phyloP scores from a whole-genome alignment of 2,797 vertebrate genomes.

The Enteromius afrohamiltoni region DNA sequence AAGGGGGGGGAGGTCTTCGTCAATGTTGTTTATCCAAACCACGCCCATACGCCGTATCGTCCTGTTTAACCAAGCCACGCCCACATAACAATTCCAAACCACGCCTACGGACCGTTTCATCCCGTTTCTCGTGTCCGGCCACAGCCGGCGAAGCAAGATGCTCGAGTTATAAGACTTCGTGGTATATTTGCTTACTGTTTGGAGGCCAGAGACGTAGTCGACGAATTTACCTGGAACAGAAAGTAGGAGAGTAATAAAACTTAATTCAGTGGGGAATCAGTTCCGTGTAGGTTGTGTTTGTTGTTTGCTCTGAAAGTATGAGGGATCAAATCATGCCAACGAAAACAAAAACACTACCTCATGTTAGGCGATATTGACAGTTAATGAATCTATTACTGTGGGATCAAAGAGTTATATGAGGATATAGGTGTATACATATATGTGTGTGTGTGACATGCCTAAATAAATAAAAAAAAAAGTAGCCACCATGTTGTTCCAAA shows the following conservation, averaged over 20 bases:
- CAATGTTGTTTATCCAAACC: constrained; percentile 26
- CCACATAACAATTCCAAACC: neutral
- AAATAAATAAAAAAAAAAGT: neutral
- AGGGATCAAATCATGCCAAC: neutral
- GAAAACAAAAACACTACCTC: neutral
- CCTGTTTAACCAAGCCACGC: constrained; percentile 35
- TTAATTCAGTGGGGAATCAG: neutral
- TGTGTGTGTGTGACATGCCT: neutral
- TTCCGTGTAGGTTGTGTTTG: neutral
- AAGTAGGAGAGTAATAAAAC: neutral
- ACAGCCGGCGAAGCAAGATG: constrained; percentile 5
- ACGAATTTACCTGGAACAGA: neutral
- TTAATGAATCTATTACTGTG: neutral
- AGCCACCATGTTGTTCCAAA: neutral
- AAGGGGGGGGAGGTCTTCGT: neutral
- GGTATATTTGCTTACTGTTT: neutral
- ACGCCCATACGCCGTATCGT: constrained; percentile 1
- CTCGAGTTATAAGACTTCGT: neutral
- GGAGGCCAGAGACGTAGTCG: neutral
- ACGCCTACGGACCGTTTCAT: constrained; percentile 29
- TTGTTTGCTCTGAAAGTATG: neutral
- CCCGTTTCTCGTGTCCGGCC: constrained; percentile 51
- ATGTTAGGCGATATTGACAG: neutral
- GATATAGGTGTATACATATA: neutral
- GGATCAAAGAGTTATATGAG: no score